A percentile compares a stretch with the other conserved stretches of the same genome.
These are phyloP conservation scores for Ectemnius continuus DNA, from an alignment of 2,888 invertebrate species.

Conservation along the genomic window DNA sequence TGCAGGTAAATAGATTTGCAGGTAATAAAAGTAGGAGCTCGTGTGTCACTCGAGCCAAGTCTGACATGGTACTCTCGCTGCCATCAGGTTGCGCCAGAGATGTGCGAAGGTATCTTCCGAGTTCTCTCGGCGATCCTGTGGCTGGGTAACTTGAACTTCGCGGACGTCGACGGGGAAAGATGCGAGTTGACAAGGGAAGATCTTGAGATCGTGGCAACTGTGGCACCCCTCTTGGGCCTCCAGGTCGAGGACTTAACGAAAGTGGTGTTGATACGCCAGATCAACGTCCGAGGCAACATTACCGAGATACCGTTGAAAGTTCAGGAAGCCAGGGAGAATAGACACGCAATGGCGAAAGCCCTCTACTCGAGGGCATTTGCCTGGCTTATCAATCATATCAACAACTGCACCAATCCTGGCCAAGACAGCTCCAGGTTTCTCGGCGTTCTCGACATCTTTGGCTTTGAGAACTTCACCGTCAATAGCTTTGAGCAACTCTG, in stretches of 20 bases:
- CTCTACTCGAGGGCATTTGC: conserved; percentile 93
- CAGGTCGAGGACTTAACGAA: conserved; percentile 87
- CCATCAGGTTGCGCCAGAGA: conserved; percentile 87
- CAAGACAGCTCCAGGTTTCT: conserved; percentile 88
- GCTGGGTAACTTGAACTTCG: conserved; percentile 92
- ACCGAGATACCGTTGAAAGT: conserved; percentile 94
- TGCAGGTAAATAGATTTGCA: conserved; percentile 79
- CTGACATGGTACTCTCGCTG: neutral
- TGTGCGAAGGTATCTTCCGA: conserved; percentile 93
- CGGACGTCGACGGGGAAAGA: conserved; percentile 92
- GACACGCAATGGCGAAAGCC: conserved; percentile 96
- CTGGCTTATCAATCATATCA: conserved; percentile 95
- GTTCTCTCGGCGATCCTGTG: conserved; percentile 93
- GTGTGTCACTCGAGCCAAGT: neutral
- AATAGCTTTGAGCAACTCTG: conserved; percentile 96
- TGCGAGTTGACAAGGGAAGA: conserved; percentile 87
- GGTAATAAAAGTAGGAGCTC: too few relatives aligned
- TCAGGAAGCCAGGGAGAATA: conserved; percentile 93
- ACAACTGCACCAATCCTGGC: conserved; percentile 93
- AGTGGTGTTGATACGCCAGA: conserved; percentile 88
- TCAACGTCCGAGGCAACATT: conserved; percentile 94
- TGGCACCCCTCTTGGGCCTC: conserved; percentile 87
- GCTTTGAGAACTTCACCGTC: conserved; percentile 94
- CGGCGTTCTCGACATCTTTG: conserved; percentile 95
- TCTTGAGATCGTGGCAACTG: conserved; percentile 85